A percentile compares a stretch with the other conserved stretches of the same genome.
Conservation (phyloP, 2,113 vertebrate species). For the Ophiodon elongatus region DNA sequence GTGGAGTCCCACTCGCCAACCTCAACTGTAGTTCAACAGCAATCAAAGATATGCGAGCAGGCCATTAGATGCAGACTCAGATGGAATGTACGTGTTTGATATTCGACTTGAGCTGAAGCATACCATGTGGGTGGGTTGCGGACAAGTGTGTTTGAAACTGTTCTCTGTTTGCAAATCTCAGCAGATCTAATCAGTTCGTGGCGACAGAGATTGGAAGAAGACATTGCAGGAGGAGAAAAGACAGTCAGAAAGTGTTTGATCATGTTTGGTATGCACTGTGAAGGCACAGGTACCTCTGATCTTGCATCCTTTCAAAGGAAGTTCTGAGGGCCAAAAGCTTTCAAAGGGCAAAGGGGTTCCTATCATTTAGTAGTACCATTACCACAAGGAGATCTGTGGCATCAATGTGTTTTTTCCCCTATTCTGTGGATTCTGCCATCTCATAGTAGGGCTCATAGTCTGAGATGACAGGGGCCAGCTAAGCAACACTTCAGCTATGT, state of each 20-base stretch:
- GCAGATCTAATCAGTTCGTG: constrained; percentile 89
- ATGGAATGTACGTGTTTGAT: constrained; percentile 70
- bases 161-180: constrained; percentile 78
- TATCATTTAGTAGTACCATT: constrained; percentile 46
- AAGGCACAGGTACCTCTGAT: constrained; percentile 86
- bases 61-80: constrained; percentile 52
- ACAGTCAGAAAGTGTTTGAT: constrained; percentile 79
- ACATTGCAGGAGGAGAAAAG: constrained; percentile 80
- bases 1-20: constrained; percentile 11
- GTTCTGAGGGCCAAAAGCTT: constrained; percentile 57
- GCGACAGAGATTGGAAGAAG: constrained; percentile 81
- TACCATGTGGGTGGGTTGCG: constrained; percentile 65
- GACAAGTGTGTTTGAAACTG: constrained; percentile 71
- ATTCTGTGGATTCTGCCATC: constrained; percentile 20
- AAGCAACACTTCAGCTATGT: constrained; percentile 53
- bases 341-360: constrained; percentile 31
- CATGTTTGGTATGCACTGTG: constrained; percentile 87
- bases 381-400: constrained; percentile 37
- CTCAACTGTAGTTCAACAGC: constrained; percentile 29
- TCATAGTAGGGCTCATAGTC: neutral
- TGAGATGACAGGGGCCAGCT: constrained; percentile 13
- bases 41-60: constrained; percentile 23
- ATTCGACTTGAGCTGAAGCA: constrained; percentile 63
- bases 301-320: constrained; percentile 69
- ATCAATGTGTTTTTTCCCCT: constrained; percentile 20